Evolutionary conservation across 2,113 vertebrate genomes (phyloP).

Genomic region (Myrmophylax atrothorax): DNA sequence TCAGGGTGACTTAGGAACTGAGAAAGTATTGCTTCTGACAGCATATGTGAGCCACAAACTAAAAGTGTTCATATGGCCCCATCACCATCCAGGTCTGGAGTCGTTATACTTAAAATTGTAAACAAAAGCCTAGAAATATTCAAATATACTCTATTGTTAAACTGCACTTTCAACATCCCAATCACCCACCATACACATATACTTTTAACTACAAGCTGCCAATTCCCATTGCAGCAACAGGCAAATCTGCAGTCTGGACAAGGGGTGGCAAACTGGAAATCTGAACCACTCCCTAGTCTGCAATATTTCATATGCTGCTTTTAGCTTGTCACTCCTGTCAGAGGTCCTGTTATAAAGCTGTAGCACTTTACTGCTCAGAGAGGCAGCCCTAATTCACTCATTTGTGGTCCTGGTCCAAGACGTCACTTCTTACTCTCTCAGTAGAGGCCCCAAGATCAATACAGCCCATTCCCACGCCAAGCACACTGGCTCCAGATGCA

Average conservation of each 20-base stretch:
- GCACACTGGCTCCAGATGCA: neutral
- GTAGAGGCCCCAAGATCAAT: neutral
- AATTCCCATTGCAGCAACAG: neutral
- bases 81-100: neutral
- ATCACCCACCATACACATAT: neutral
- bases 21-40: neutral
- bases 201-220: neutral
- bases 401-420: neutral
- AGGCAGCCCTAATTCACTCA: neutral
- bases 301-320: neutral
- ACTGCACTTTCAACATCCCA: neutral
- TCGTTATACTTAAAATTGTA: neutral
- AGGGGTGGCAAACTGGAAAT: neutral
- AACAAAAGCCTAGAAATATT: neutral
- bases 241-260: neutral
- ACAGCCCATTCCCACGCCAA: neutral
- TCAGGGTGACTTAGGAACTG: neutral
- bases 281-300: neutral
- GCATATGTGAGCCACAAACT: neutral
- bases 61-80: neutral
- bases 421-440: neutral
- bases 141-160: neutral
- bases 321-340: neutral
- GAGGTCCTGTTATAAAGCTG: neutral
- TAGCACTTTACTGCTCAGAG: neutral